Evolutionary conservation across 2,113 vertebrate species (phyloP), one percentile per base, ranked within the genome.

Genomic region (Nothobranchius kuhntae): DNA sequence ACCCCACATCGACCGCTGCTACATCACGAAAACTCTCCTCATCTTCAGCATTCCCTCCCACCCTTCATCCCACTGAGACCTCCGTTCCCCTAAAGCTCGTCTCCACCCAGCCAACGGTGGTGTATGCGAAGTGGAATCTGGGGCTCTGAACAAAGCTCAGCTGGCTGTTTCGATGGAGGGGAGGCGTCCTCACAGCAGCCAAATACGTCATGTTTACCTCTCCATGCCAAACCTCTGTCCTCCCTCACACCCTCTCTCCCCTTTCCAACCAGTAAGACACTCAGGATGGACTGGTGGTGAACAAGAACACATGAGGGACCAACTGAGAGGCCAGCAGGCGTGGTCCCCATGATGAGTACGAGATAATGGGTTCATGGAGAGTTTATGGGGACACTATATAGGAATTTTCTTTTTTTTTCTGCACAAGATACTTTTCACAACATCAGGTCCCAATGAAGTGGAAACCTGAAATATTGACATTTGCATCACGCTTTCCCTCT

Each of bases 81-180:
- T 69, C 7, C 8, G 21, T 55, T 53, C 8, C 73, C 50, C 71
- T 78, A 30, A 30, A 30, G 40, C 17, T 15, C 47, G 65, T 62
- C 65, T 59, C 69, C 54, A 14, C 51, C 62, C 48, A 47, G 69
- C 80, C 80, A 80, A 82, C 70, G 67, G 58, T 54, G 17, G 60
- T 72, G 72, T 73, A 66, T 71, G 73, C 36, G 62, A 68, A 52
- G 47, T 59, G 86, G 77, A 87, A 85, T 89, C 51, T 74, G 78
- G 75, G 78, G 65, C 78, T 76, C 62, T 21, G 69, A 80, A 82
- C 80, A 77, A 60, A 78, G 70, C 70, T 82, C 86, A 82, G 74
- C 79, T 80, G 87, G 80, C 74, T 90, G 89, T 88, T 91, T 89
- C 91, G 81, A 82, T 77, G 71, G 81, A 73, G 73, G 73, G 68